Base-by-base conservation (phyloP, 2,797 vertebrate species). In the Acipenser ruthenus region DNA sequence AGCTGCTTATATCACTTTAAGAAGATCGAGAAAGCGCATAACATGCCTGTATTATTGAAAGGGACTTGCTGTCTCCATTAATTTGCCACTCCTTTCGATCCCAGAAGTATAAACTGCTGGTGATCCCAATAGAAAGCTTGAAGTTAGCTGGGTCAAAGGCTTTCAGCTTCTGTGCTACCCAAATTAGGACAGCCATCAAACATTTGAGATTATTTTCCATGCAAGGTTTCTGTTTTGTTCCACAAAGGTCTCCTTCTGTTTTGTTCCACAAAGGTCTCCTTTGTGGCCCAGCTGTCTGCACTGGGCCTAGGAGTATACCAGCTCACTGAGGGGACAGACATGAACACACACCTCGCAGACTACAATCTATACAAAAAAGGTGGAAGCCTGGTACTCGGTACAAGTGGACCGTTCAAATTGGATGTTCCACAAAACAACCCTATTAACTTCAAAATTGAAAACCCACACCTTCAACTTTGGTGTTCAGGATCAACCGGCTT, bases 231-330 rank as follows among this genome's bases (percentile, higher is more conserved):
- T 37, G 37, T 37, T 37, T 37, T 37, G 37, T 48, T 53, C 68
- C 63, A 65, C 47, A 72, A 82, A 97, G 95, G 69, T 95, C 3
- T 89, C 92, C 71, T 96, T 96, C 37, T 37, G 37, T 37, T 37
- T 37, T 37, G 37, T 48, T 53, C 68, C 63, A 65, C 47, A 72
- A 82, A 97, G 95, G 69, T 95, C 3, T 89, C 92, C 71, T 96
- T 96, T 4, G 23, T 92, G 69, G 89, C 84, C 0, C 85, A 89
- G 61, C 71, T 90, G 60, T 84, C 91, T 69, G 92, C 95, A 10
- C 76, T 96, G 74, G 89, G 93, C 4, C 65, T 96, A 49, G 81
- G 77, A 18, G 75, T 92, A 8, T 97, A 90, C 73, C 89, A 90
- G 67, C 79, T 97, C 75, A 80, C 81, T 50, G 84, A 88, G 70